Evolutionary conservation across 2,113 vertebrate species (phyloP), one percentile per base, ranked within the genome.

Genomic region (Microcebus jonahi): DNA sequence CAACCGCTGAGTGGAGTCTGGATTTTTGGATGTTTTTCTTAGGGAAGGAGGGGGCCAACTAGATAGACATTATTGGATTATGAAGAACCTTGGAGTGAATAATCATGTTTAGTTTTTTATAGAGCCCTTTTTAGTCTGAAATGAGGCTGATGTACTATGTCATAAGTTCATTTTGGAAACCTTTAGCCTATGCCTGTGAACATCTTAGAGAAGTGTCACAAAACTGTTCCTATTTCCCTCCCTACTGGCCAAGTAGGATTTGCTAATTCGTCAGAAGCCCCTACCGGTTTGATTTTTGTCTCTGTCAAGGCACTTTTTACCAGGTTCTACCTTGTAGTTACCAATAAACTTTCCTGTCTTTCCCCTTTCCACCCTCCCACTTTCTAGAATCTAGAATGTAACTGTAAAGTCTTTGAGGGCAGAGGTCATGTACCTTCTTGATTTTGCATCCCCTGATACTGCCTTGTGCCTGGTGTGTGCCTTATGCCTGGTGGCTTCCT

Each of bases 41-140:
- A 27, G 50, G 21, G 14, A 36, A 53, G 36, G 36, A 55, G 5
- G 36, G 34, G 10, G 17, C 73, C 23, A 55, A 7, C 23, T 10
- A 45, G 71, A 42, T 39, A 75, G 48, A 67, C n/a, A 12, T 3
- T 82, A 63, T 61, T 42, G 77, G 79, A 14, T 87, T 73, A 23
- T 67, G 61, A 91, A 83, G 90, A 79, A 55, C 68, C 77, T 90
- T 88, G 45, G 36, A 90, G 48, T 75, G 88, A 59, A 48, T 88
- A 73, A 18, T 80, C n/a, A 61, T 34, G 25, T 45, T 82, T 82
- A 82, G 59, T 87, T 55, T 94, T 90, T 71, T 76, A 21, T 73
- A 85, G 85, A 45, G 2, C 57, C 15, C 34, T 42, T 70, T 86
- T 67, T 57, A 42, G 50, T 48, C 39, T 80, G 25, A 90, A 86